Percentiles rank a stretch among this genome's conserved stretches.
Evolutionary conservation across 2,113 vertebrate species (phyloP).

Genomic region (Arvicanthis niloticus): DNA sequence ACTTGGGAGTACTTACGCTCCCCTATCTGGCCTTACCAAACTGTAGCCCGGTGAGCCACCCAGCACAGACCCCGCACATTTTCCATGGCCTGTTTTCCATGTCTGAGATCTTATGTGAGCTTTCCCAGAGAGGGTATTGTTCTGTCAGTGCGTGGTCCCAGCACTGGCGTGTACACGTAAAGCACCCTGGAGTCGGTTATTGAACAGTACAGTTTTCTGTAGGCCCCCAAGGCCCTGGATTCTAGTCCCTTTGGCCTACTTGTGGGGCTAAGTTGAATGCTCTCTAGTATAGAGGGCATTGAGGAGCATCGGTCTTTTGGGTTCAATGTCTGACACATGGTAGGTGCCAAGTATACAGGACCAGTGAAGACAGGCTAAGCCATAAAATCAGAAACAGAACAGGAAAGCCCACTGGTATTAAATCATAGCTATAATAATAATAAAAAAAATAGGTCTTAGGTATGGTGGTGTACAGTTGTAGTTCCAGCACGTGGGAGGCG

Average conservation of each 20-base stretch:
- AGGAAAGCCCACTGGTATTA: neutral
- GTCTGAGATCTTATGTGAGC: neutral
- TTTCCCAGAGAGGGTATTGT: neutral
- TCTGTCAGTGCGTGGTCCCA: neutral
- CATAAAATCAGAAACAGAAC: neutral
- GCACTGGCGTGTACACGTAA: neutral
- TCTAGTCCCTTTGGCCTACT: neutral
- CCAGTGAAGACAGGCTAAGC: neutral
- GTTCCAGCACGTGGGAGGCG: neutral
- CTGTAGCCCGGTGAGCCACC: neutral
- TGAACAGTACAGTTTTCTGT: neutral
- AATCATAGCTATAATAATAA: neutral
- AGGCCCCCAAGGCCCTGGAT: neutral
- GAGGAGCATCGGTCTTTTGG: neutral
- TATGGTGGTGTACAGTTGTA: neutral
- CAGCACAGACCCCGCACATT: neutral
- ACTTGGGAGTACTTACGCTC: neutral
- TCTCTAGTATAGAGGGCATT: neutral
- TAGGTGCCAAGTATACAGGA: neutral
- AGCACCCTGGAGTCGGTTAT: neutral
- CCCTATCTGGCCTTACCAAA: neutral
- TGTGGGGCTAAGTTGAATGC: neutral
- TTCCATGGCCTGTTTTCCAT: neutral
- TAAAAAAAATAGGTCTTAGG: neutral
- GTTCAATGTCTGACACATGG: neutral